Evolutionary conservation across 92 coral and sea anemone species (phyloP).

Genomic region (Phenganax marumi): DNA sequence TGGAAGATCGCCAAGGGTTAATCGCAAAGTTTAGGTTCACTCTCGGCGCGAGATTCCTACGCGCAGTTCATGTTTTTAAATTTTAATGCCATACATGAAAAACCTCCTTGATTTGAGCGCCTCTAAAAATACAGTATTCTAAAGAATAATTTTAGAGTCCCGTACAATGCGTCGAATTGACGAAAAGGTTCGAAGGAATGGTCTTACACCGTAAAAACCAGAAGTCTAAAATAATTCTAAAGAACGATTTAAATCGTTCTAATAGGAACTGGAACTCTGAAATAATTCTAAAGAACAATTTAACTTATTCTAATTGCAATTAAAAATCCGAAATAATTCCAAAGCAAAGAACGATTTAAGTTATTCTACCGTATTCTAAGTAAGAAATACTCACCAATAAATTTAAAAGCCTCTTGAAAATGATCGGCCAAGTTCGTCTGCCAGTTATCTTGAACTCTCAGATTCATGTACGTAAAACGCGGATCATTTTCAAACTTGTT

Average conservation of each 20-base stretch:
- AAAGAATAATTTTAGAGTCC: no score
- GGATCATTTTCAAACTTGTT: conserved; percentile 89
- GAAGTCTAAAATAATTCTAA: not conserved
- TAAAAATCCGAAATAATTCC: not conserved
- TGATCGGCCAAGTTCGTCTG: conserved; percentile 79
- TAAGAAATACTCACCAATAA: conserved; percentile 78
- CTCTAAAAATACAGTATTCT: no score
- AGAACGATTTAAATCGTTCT: not conserved
- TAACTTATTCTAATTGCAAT: not conserved
- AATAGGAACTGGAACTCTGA: not conserved
- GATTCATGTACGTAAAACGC: conserved; percentile 90
- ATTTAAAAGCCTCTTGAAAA: conserved; percentile 94
- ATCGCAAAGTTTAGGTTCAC: not conserved
- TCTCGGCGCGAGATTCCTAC: conserved; percentile 5
- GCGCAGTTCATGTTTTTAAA: not conserved
- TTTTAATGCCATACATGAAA: no score
- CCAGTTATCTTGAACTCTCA: conserved; percentile 94
- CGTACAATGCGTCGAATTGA: no score
- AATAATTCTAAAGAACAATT: not conserved
- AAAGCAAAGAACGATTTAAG: not conserved
- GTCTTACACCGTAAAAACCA: not conserved
- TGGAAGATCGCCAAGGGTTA: not conserved
- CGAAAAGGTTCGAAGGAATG: no score
- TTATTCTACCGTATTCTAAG: not conserved
- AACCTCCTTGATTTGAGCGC: no score